Base-by-base conservation (phyloP, 1,140 invertebrate genomes). In the Drosophila orosa region DNA sequence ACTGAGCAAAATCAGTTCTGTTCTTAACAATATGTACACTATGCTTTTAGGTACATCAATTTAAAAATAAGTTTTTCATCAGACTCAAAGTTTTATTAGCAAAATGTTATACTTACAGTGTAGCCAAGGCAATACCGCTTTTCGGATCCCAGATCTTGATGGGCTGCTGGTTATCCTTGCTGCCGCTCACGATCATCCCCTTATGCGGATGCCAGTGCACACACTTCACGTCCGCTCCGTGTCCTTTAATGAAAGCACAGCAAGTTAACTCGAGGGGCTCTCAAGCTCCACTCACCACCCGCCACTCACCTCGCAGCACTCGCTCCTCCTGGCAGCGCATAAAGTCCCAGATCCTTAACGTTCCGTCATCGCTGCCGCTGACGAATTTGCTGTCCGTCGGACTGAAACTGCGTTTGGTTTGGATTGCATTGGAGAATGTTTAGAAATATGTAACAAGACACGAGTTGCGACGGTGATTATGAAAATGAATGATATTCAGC, bases 111-210 rank as follows among this genome's bases (percentile, higher is more conserved):
- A 93, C 93, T 93, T 92, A 95, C 91, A 97, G 91, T 13, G 96
- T 97, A n/a, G 96, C 96, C 57, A 97, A 91, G 10, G 96, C 96
- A 74, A 97, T 95, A 0, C 98, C 98, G 66, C 96, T 96, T 92
- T 98, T 98, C 9, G 99, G 98, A 94, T 99, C 99, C 99, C 99
- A 99, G 15, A 99, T 93, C 93, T 99, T 99, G 13, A 99, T 97
- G 10, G 99, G 99, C 90, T 99, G 99, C 91, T 99, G 99, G 92
- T 98, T 99, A 92, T 99, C 99, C 93, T 99, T 99, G 92, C 98
- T 99, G 0, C 99, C 99, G 15, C 98, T 99, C 22, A 99, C 97
- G 79, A 99, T 95, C 54, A 99, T 94, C 75, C 96, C 96, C 93
- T 99, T 99, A 74, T 98, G 97, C 6, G 99, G 99, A 94, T 99